A percentile compares a stretch with the other conserved stretches of the same genome.
These are phyloP conservation scores for Linurgus olivaceus DNA, from an alignment of 2,797 vertebrate genomes.

Conservation along the genomic window DNA sequence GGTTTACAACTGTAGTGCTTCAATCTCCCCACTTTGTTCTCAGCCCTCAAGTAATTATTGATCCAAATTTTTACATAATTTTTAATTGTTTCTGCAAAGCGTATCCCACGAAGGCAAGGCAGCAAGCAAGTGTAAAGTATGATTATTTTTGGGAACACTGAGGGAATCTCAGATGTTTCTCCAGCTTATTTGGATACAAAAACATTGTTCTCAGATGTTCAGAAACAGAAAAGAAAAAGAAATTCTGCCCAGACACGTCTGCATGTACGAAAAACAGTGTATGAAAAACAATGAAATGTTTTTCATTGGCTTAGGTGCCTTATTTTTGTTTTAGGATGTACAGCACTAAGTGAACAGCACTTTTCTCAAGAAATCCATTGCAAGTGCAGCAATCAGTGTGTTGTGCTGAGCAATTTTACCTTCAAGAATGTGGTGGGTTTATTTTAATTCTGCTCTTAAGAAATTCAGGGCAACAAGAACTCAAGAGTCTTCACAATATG, in stretches of 20 bases:
- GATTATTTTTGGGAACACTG: not conserved
- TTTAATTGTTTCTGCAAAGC: not conserved
- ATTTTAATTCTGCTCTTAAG: conserved; percentile 1
- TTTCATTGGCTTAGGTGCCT: not conserved
- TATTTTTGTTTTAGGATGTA: not conserved
- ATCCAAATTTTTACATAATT: not conserved
- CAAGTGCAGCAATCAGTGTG: not conserved
- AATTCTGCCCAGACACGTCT: not conserved
- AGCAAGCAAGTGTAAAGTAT: not conserved
- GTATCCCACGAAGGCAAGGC: not conserved
- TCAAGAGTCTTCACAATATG: not conserved
- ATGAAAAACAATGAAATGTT: not conserved
- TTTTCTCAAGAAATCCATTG: not conserved
- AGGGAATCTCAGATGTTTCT: not conserved
- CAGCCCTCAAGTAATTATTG: not conserved
- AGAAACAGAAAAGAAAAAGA: not conserved
- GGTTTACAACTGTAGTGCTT: not conserved
- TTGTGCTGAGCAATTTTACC: not conserved
- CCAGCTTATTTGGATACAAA: not conserved
- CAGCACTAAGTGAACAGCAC: not conserved
- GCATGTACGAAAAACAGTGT: not conserved
- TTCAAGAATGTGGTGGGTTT: not conserved
- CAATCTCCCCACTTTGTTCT: not conserved
- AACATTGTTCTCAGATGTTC: not conserved
- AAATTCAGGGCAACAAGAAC: conserved; percentile 2